These are phyloP conservation scores for Myotis planiceps DNA, from an alignment of 2,797 vertebrate genomes.

Conservation along the genomic window DNA sequence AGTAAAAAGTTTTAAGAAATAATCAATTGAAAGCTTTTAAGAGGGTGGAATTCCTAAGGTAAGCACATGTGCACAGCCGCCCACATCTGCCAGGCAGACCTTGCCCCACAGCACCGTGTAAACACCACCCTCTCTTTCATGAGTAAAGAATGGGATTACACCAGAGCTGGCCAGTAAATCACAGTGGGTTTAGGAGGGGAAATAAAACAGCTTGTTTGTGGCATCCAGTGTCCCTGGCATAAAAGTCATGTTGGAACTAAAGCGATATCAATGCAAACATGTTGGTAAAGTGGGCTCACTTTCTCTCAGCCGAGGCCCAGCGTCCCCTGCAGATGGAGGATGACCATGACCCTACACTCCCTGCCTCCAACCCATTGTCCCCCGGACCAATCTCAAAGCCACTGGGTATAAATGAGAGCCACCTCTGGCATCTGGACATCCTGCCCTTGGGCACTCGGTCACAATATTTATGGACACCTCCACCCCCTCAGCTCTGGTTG, in stretches of 20 bases:
- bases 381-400: background rate
- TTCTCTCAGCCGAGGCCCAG: background rate
- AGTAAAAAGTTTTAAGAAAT: slow-evolving; percentile 80
- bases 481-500: background rate
- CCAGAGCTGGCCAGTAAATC: slow-evolving; percentile 86
- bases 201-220: slow-evolving; percentile 80
- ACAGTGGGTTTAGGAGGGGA: slow-evolving; percentile 69
- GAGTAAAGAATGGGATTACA: slow-evolving; percentile 86
- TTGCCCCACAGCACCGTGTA: slow-evolving; percentile 82
- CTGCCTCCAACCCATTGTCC: background rate
- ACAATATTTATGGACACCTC: background rate
- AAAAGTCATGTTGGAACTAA: slow-evolving; percentile 19
- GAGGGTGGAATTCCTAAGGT: slow-evolving; percentile 82
- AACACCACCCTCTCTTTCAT: slow-evolving; percentile 87
- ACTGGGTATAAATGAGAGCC: background rate
- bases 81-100: slow-evolving; percentile 90
- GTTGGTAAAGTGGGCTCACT: background rate
- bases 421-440: background rate
- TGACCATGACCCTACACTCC: background rate
- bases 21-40: slow-evolving; percentile 83
- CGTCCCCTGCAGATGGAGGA: accelerated
- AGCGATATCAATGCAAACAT: background rate
- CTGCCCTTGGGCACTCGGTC: background rate
- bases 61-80: slow-evolving; percentile 80
- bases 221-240: slow-evolving; percentile 66